Percentiles rank a stretch among this genome's conserved stretches.
Conservation (phyloP, 1,140 invertebrate genomes). For the Neodiprion fabricii region DNA sequence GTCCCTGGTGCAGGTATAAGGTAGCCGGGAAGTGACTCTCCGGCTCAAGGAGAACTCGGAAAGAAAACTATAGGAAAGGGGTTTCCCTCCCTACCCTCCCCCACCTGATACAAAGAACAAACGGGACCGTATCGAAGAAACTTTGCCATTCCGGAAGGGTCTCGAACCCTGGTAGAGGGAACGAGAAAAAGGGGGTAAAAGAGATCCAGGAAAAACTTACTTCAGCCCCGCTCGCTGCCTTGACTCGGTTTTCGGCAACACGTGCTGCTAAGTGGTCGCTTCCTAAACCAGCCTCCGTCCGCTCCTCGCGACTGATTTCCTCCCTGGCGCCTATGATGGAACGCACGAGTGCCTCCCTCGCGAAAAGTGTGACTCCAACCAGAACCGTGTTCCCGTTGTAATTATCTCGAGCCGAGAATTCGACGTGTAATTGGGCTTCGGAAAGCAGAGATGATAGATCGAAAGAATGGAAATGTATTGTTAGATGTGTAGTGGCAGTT, state of each 20-base stretch:
- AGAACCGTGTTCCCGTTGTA: background rate
- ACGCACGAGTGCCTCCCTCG: background rate
- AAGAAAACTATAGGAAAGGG: background rate
- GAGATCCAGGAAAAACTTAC: conserved; percentile 9
- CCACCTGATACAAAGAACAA: conserved; percentile 4
- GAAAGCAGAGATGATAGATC: too few relatives aligned
- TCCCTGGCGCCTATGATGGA: background rate
- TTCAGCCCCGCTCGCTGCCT: background rate
- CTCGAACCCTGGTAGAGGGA: background rate
- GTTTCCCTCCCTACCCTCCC: background rate
- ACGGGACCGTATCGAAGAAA: background rate
- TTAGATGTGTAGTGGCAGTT: too few relatives aligned
- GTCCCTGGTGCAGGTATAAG: background rate
- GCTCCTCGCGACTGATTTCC: background rate
- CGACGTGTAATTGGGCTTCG: too few relatives aligned
- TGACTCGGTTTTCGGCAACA: conserved; percentile 19
- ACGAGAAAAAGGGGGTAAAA: background rate
- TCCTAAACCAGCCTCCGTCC: conserved; percentile 8
- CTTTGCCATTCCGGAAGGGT: background rate
- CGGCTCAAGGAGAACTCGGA: background rate
- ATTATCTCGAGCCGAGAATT: too few relatives aligned
- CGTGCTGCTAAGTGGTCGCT: conserved; percentile 15
- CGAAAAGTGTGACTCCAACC: background rate
- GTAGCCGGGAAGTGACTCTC: too few relatives aligned
- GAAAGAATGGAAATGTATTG: too few relatives aligned